Evolutionary conservation across 2,888 invertebrate species (phyloP), one percentile per base, ranked within the genome.

Genomic region (Conistra vaccinii): DNA sequence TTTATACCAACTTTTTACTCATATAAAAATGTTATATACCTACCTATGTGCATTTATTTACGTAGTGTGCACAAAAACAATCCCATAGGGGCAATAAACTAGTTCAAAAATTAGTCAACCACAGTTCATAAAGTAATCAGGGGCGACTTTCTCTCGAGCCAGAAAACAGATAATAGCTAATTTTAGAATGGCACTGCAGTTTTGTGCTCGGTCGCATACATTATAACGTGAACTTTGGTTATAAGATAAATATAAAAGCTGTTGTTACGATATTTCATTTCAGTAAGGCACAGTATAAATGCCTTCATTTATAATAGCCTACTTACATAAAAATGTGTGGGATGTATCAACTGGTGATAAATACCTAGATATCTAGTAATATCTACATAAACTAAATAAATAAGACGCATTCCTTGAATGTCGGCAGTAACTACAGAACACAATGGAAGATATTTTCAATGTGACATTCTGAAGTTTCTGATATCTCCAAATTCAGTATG

Each of bases 1-100:
- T 77, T 77, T 68, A 68, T 60, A 77, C 67, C 5, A 76, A 63
- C 7, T 32, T 68, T 60, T 14, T 23, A 76, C n/a, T 42, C 32
- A 39, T 70, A 51, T n/a, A n/a, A 9, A 53, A 61, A 35, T 3
- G 9, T 20, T 9, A 2, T 51, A 66, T 26, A 62, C 20, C 17
- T 61, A 42, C 4, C 14, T 42, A 14, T 42, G 42, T 14, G 62
- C 51, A 35, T 62, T 42, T 42, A 51, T 42, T 32, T 51, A 51
- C 3, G 14, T 58, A 26, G 51, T 39, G 17, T 32, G 42, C 29
- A 66, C n/a, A 53, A 32, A 60, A 62, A 32, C 7, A 78, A 63
- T 55, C 26, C 26, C 9, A 6, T 20, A 29, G 7, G 65, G 63
- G 71, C 63, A 60, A 53, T 65, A 45, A 65, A 63, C n/a, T 32